phyloP scores from a whole-genome alignment of 2,797 vertebrate species.

The Mormyrus hasselquistii region DNA sequence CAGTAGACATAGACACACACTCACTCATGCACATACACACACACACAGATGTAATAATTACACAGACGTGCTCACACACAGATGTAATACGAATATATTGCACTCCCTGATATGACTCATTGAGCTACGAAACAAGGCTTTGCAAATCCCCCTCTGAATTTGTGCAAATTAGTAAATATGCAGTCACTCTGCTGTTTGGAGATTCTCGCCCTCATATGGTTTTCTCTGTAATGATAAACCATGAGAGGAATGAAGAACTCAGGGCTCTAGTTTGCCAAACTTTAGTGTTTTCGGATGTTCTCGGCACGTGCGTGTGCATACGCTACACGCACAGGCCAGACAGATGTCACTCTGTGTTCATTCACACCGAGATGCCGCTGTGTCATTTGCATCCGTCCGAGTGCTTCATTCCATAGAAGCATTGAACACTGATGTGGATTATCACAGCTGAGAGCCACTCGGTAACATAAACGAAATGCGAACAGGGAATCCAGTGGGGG shows the following conservation, averaged over 20 bases:
- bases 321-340: background rate
- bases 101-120: conserved; percentile 48
- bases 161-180: conserved; percentile 54
- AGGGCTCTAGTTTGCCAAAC: conserved; percentile 3
- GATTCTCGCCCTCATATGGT: conserved; percentile 37
- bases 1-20: conserved; percentile 18
- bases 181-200: conserved; percentile 32
- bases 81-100: conserved; percentile 56
- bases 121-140: conserved; percentile 63
- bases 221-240: conserved; percentile 37
- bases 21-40: conserved; percentile 7
- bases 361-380: background rate
- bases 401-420: background rate
- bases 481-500: background rate
- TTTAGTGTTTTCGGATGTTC: background rate
- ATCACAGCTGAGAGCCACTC: background rate
- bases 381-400: background rate
- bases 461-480: background rate
- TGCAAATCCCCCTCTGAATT: conserved; percentile 61
- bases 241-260: conserved; percentile 28
- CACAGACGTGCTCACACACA: background rate
- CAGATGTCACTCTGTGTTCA: background rate
- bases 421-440: background rate
- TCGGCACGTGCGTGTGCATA: background rate
- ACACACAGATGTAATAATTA: conserved; percentile 4